A percentile compares a stretch with the other conserved stretches of the same genome.
phyloP scores from a whole-genome alignment of 2,888 invertebrate species.

The Caenorhabditis sp. region DNA sequence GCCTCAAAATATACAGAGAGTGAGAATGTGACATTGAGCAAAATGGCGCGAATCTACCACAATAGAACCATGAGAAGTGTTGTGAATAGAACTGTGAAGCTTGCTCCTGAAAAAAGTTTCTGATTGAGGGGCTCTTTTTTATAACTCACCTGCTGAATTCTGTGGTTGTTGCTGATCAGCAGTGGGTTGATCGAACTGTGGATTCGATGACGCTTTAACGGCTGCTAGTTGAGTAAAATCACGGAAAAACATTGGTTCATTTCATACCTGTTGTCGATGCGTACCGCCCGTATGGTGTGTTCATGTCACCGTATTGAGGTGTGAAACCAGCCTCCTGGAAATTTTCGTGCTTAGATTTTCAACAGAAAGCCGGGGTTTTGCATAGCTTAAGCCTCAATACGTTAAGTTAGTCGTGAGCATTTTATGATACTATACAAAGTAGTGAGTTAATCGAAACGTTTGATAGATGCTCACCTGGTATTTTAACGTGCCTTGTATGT shows the following conservation, averaged over 20 bases:
- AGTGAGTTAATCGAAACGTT: constrained; percentile 23
- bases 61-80: constrained; percentile 25
- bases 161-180: constrained; percentile 52
- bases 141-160: constrained; percentile 37
- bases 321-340: constrained; percentile 60
- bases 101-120: constrained; percentile 12
- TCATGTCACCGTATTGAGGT: constrained; percentile 71
- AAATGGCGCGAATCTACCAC: constrained; percentile 1
- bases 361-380: not conserved
- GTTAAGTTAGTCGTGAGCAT: constrained; percentile 50
- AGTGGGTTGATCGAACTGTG: constrained; percentile 62
- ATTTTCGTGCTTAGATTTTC: not conserved
- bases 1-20: constrained; percentile 63
- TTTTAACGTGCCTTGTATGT: constrained; percentile 56
- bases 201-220: constrained; percentile 54
- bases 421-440: constrained; percentile 4
- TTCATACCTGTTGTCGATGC: constrained; percentile 55
- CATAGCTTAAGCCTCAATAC: constrained; percentile 34
- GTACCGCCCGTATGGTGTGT: constrained; percentile 69
- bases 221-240: constrained; percentile 23
- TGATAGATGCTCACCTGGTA: constrained; percentile 42
- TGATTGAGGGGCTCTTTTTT: not conserved
- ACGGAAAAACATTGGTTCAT: constrained; percentile 3
- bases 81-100: not conserved
- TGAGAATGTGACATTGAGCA: constrained; percentile 45